Base-by-base conservation (phyloP, 53 echinoderm and acorn worm species). In the Antedon mediterranea region DNA sequence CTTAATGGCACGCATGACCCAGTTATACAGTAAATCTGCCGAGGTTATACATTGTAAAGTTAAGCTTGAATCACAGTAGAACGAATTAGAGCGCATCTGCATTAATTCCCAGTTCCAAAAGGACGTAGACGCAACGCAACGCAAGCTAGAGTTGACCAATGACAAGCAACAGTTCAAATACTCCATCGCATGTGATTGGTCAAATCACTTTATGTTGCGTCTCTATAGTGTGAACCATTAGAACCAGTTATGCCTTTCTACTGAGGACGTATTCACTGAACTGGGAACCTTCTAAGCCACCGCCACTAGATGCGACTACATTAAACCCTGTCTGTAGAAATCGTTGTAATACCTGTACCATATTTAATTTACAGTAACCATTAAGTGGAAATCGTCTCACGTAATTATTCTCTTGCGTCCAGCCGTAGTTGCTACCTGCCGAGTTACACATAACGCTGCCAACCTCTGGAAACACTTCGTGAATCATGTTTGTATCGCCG, bases 261-360 rank as follows among this genome's bases (percentile, higher is more conserved):
- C 90, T 81, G 88, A 97, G 81, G 75, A 98, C 93, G 75, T 98
- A 98, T 78, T 98, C 98, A 73, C 92, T 90, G 83, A 92, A 98
- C 76, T 98, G 98, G 29, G 92, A 88, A 0, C 98, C 98, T 76
- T 98, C 98, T 41, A 92, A 86, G n/a, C 92, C 98, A 32, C 98
- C 93, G 31, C 98, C 98, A 85, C 90, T 89, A 29, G 98, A 92
- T 4, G 98, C 92, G 37, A 92, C 93, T 75, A 93, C 90, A 31
- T 85, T 84, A 84, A 98, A 98, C 30, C 84, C 85, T 78, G 86
- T 86, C 78, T 93, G 98, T 11, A 98, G 84, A 42, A 98, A 79
- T 18, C 98, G 88, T 75, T 98, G 98, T 30, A 98, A 76, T 32
- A 93, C 98, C 80, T 93, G 98, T 28, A 98, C 90, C 41, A 88